Evolutionary conservation across 2,888 invertebrate genomes (phyloP), one percentile per base, ranked within the genome.

Genomic region (Rambutsinella grinnellia): DNA sequence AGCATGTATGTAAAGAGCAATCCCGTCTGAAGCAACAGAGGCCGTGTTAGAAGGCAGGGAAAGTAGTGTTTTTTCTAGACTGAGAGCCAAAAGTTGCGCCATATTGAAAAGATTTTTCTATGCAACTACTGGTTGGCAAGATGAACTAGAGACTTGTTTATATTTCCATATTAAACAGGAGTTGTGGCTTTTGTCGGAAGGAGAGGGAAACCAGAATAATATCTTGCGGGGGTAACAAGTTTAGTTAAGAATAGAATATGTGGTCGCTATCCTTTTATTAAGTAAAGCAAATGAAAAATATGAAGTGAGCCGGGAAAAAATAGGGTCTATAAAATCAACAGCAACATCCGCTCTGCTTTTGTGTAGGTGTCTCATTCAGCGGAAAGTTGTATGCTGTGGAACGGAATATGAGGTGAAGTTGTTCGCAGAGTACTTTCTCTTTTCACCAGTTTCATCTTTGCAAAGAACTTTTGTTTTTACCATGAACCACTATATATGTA

Each of bases 121-220:
- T 36, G 36, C 36, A 36, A 36, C 6, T 36, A 36, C 36, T 23
- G 8, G n/a, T 17, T 54, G 54, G 21, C n/a, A 57, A 57, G 66
- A 74, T 67, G 66, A 74, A 74, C 36, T 54, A 28, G 60, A 46
- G 49, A 49, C 72, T 74, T 74, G 74, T 74, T 74, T 74, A 74
- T 74, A 74, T 74, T 74, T 74, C 67, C 74, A 74, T 74, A 66
- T 66, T 74, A 74, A 74, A 61, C 66, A 53, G 67, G 57, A 74
- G 51, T 67, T 74, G 74, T 74, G 74, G 74, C 61, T 74, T 72
- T 67, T 36, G 36, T 67, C 66, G 56, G 56, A 65, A 58, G 24
- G 60, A 66, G 60, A 65, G 36, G 56, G 46, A 66, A 26, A 69
- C 65, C 56, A 60, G 28, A 72, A 65, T 56, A 72, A 53, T 65